Base-by-base conservation (phyloP, 2,113 vertebrate genomes). In the Vanacampus margaritifer region DNA sequence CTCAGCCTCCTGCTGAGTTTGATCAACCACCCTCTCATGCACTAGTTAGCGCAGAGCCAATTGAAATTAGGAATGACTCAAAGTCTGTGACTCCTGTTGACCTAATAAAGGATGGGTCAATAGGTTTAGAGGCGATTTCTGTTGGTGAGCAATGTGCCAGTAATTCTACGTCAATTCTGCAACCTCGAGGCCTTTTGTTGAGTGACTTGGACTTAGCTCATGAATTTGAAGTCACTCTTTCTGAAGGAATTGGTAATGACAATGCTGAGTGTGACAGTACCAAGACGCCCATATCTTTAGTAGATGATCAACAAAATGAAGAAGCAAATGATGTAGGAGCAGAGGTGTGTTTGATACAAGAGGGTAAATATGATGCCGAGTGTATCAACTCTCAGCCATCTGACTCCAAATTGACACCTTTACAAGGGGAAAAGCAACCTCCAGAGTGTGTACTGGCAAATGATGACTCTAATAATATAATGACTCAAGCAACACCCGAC, bases 131-230 rank as follows among this genome's bases (percentile, higher is more conserved):
- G 45, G 70, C 45, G 28, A 56, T 74, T 72, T 64, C 78, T 73
- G 65, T 69, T 73, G 65, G 56, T 0, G 62, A 78, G 67, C 82
- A 71, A 43, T 63, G 24, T 74, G 58, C 64, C 75, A 75, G 56
- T 72, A 76, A 80, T 71, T 65, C 85, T 69, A 11, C 76, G 64
- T 67, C 82, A 71, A 68, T 69, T 32, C 68, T 86, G 61, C 74
- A 26, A 64, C 70, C 82, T 77, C 76, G 81, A 64, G 86, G 86
- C 50, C 80, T 88, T 21, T 84, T 91, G 87, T 79, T 91, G 80
- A 91, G 80, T 87, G 90, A 91, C 66, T 58, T 74, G 23, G 88
- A 92, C 79, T 67, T 76, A 17, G 79, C 83, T 76, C 81, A 67
- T 35, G 88, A 89, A 68, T 71, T 45, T 80, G 84, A 86, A 69